phyloP scores from a whole-genome alignment of 1,140 invertebrate species.

The Bombyx mandarina region DNA sequence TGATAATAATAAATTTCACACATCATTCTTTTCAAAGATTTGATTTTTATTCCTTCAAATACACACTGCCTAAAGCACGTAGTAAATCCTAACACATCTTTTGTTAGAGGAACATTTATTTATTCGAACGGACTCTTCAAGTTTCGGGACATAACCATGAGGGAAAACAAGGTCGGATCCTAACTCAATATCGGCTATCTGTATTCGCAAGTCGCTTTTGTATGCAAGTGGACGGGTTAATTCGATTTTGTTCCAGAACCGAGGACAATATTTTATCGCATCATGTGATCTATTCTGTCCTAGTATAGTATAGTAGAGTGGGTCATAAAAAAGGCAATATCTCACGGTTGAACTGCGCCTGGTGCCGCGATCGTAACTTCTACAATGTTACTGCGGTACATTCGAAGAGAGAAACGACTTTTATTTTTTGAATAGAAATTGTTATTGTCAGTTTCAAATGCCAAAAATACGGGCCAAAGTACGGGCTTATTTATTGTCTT shows the following conservation, averaged over 20 bases:
- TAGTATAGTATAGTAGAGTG: constrained; percentile 67
- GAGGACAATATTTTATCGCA: constrained; percentile 67
- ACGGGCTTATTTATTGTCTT: background rate
- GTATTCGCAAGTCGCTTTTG: constrained; percentile 60
- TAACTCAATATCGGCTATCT: constrained; percentile 56
- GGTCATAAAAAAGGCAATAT: constrained; percentile 69
- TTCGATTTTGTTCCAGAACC: constrained; percentile 57
- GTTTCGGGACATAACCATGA: constrained; percentile 17
- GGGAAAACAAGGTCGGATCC: constrained; percentile 40
- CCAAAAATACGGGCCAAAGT: background rate
- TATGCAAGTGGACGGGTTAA: constrained; percentile 69
- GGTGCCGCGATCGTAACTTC: constrained; percentile 60
- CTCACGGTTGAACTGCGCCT: constrained; percentile 62
- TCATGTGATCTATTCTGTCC: constrained; percentile 69
- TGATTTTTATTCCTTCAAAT: too few species aligned
- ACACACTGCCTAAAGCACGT: too few species aligned
- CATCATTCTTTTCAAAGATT: too few species aligned
- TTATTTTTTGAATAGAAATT: constrained; percentile 36
- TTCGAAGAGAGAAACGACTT: constrained; percentile 34
- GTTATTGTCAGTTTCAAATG: constrained; percentile 16
- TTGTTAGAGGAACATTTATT: constrained; percentile 16
- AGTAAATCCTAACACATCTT: background rate
- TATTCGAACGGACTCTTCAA: constrained; percentile 12
- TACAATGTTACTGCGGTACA: constrained; percentile 60
- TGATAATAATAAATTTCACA: too few species aligned